Evolutionary conservation across 2,113 vertebrate genomes (phyloP), one percentile per base, ranked within the genome.

Genomic region (Dascyllus trimaculatus): DNA sequence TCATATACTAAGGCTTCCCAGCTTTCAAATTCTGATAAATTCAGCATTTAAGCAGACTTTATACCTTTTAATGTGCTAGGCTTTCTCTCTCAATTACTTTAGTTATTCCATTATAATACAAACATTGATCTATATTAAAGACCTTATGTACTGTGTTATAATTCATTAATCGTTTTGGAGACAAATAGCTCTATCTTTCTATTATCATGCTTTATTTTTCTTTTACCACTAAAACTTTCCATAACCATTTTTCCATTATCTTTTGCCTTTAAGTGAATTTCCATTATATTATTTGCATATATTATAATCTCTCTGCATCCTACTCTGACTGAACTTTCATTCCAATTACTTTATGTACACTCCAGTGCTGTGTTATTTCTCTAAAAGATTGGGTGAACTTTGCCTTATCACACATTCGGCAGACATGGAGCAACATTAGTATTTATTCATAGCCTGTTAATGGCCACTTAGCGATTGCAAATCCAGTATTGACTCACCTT

Each of bases 1-100:
- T 70, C 24, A 18, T 71, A 49, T 70, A 57, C 65, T 73, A 40
- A 69, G 22, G 61, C 70, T 51, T 40, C 52, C 46, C 25, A 32
- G 63, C 53, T 67, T 18, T 38, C 48, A 9, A n/a, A 21, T 21
- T 51, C n/a, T 18, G n/a, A 58, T 66, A 66, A 32, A 15, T 17
- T 65, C 73, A 26, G 29, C 29, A 11, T 58, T 71, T 29, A 22
- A 8, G 9, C 13, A 4, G 11, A 57, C 21, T 57, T 49, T 19
- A 9, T 10, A 64, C 29, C 17, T 48, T 32, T 14, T 19, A 22
- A 51, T 19, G 19, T 8, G n/a, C 18, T 51, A 21, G n/a, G 8
- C 48, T 51, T 9, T 7, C 48, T 51, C 48, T 49, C 15, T 49
- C 48, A 15, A 4, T 46, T 49, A 49, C 5, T 18, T 49, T n/a